Evolutionary conservation across 2,888 invertebrate species (phyloP).

Genomic region (Torymus auratus): DNA sequence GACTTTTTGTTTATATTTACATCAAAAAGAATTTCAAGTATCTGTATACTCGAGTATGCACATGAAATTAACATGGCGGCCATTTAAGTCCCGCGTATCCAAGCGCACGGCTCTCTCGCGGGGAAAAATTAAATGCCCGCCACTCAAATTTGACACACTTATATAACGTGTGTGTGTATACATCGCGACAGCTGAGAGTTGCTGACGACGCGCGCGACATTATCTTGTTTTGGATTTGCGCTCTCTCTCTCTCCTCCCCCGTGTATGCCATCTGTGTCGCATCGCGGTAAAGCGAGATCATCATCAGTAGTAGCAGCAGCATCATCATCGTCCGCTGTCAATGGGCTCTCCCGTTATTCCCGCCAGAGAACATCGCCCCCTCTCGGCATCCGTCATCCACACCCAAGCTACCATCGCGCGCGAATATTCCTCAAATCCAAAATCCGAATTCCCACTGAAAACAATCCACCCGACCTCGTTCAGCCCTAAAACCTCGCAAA

Average conservation of each 20-base stretch:
- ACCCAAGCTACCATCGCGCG: background rate
- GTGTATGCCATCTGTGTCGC: constrained; percentile 73
- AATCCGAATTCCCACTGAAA: too few species aligned
- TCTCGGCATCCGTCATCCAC: background rate
- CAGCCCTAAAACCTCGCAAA: too few species aligned
- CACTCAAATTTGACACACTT: constrained; percentile 12
- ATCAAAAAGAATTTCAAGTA: background rate
- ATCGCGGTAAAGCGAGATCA: constrained; percentile 33
- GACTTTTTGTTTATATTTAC: too few species aligned
- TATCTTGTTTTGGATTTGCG: constrained; percentile 57
- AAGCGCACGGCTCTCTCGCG: too few species aligned
- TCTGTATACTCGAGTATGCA: too few species aligned
- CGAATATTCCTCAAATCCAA: too few species aligned
- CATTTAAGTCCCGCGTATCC: background rate
- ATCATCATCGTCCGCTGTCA: constrained; percentile 60
- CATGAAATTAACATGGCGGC: constrained; percentile 13
- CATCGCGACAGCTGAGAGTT: constrained; percentile 42
- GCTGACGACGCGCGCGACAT: constrained; percentile 59
- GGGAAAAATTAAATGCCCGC: constrained; percentile 7
- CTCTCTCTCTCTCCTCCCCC: constrained; percentile 59
- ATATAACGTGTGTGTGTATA: background rate
- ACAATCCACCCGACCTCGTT: too few species aligned
- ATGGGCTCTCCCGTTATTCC: constrained; percentile 58
- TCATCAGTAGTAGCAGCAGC: too few species aligned
- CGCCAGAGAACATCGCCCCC: constrained; percentile 34